Percentiles rank a stretch among this genome's conserved stretches.
These are phyloP conservation scores for Rhagophthalmus giganteus DNA, from an alignment of 2,888 invertebrate genomes.

Conservation along the genomic window DNA sequence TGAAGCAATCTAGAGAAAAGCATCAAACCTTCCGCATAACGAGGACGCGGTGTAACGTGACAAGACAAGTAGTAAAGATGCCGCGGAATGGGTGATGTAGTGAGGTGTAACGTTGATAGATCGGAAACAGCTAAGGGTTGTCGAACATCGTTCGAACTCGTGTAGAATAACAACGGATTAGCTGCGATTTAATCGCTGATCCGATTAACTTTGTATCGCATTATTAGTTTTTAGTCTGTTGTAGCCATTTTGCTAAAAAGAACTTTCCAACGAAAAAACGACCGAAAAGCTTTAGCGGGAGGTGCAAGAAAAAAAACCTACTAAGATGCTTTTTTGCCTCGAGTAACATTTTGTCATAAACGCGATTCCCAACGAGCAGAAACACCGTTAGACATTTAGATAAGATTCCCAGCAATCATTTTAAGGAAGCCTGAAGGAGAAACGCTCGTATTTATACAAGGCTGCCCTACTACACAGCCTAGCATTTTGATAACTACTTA, in stretches of 20 bases:
- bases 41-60: constrained; percentile 42
- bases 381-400: constrained; percentile 29
- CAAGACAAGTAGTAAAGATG: constrained; percentile 47
- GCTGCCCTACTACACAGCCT: constrained; percentile 20
- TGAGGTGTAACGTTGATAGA: constrained; percentile 47
- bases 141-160: constrained; percentile 42
- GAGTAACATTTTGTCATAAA: constrained; percentile 33
- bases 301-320: not conserved
- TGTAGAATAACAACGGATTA: constrained; percentile 44
- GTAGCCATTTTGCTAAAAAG: constrained; percentile 1
- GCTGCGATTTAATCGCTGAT: constrained; percentile 42
- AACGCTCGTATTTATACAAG: constrained; percentile 22
- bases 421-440: constrained; percentile 22
- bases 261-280: not conserved
- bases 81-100: constrained; percentile 42
- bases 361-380: constrained; percentile 32
- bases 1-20: constrained; percentile 45
- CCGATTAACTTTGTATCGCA: constrained; percentile 26
- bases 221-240: constrained; percentile 11
- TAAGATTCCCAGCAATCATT: constrained; percentile 29
- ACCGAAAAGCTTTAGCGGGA: not conserved
- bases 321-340: not conserved
- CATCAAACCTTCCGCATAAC: constrained; percentile 46
- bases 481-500: constrained; percentile 28
- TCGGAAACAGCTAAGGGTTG: constrained; percentile 42